Percentiles rank a stretch among this genome's conserved stretches.
Conservation (phyloP, 2,113 vertebrate species). For the Ceyx melanurus region DNA sequence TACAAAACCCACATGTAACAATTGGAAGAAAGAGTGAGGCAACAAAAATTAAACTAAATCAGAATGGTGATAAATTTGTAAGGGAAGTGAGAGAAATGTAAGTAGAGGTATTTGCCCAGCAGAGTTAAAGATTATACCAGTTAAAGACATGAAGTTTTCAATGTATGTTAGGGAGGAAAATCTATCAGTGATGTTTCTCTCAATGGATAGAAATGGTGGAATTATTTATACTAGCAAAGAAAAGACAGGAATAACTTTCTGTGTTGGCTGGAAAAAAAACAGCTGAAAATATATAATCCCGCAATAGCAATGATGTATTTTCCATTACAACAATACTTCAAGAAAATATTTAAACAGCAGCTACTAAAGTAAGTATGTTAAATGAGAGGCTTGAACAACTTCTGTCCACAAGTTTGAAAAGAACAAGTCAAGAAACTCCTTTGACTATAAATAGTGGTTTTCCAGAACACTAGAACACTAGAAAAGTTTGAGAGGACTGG, state of each 20-base stretch:
- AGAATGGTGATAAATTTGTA: constrained; percentile 1
- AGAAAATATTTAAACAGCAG: constrained; percentile 31
- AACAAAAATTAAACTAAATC: constrained; percentile 34
- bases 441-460: constrained; percentile 19
- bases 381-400: constrained; percentile 30
- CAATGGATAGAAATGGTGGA: neutral
- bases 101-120: neutral
- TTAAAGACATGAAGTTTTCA: neutral
- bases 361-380: constrained; percentile 14
- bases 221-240: neutral
- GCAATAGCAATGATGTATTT: neutral
- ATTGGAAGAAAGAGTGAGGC: neutral
- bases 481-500: constrained; percentile 2
- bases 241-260: neutral
- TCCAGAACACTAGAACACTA: neutral
- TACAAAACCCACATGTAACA: neutral
- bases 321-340: constrained; percentile 42
- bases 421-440: neutral
- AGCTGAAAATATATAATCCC: neutral
- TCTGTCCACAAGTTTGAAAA: constrained; percentile 13
- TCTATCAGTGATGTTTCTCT: neutral
- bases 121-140: neutral
- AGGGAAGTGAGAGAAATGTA: neutral
- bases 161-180: neutral
- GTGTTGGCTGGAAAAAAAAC: neutral